Conservation (phyloP, 1,140 invertebrate genomes). For the Rhynchophorus ferrugineus region DNA sequence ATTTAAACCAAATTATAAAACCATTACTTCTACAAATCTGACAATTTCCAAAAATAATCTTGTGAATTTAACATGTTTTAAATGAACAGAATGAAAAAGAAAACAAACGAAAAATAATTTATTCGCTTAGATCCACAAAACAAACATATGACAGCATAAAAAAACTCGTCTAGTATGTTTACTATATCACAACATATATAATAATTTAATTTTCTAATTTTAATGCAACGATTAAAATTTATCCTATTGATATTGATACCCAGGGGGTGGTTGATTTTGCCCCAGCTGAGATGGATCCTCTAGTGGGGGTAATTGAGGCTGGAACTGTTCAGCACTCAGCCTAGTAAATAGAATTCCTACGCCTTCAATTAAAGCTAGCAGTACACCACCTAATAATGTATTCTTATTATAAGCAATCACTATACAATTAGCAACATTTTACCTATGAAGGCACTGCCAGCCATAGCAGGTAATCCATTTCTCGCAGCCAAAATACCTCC, state of each 20-base stretch:
- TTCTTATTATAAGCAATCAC: neutral
- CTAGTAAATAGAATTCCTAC: constrained; percentile 88
- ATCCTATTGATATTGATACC: constrained; percentile 27
- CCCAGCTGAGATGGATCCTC: constrained; percentile 55
- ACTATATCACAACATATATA: constrained; percentile 10
- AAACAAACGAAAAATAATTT: neutral
- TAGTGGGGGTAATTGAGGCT: constrained; percentile 62
- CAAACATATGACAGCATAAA: neutral
- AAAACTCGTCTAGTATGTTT: neutral
- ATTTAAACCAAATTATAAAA: too few species aligned
- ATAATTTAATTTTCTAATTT: neutral
- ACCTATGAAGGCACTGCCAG: constrained; percentile 86
- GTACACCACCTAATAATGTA: constrained; percentile 58
- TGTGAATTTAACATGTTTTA: too few species aligned
- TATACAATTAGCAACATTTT: neutral
- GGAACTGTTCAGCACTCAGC: constrained; percentile 83
- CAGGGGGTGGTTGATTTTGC: constrained; percentile 22
- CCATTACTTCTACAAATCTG: too few species aligned
- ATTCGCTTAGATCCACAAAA: neutral
- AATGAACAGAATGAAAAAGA: neutral
- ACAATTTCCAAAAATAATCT: too few species aligned
- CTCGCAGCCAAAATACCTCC: constrained; percentile 91
- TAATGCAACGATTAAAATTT: neutral
- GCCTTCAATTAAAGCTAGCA: constrained; percentile 94
- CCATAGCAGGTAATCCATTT: constrained; percentile 91